Conservation (phyloP, 1,140 invertebrate species). For the Drosophila punjabiensis region DNA sequence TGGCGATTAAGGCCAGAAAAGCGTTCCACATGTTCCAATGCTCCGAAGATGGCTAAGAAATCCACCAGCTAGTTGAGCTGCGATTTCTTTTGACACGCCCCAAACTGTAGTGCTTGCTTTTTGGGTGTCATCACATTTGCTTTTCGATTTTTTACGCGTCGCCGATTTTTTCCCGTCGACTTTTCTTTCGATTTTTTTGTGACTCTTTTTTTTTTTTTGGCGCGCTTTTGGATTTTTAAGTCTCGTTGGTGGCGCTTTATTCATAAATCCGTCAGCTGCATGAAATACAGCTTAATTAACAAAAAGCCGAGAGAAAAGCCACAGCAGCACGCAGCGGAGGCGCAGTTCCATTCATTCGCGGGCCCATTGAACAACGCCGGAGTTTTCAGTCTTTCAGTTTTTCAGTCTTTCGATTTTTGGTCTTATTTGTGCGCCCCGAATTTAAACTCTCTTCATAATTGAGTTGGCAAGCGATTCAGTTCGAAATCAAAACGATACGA, state of each 20-base stretch:
- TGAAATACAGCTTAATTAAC: constrained; percentile 83
- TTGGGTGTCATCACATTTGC: constrained; percentile 72
- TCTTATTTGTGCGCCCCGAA: constrained; percentile 60
- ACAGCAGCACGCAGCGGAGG: constrained; percentile 52
- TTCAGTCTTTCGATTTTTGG: constrained; percentile 26
- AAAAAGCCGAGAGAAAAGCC: constrained; percentile 76
- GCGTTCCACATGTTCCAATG: constrained; percentile 36
- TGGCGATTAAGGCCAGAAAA: constrained; percentile 60
- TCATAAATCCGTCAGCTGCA: constrained; percentile 74
- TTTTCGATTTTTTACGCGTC: constrained; percentile 11
- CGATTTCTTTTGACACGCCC: constrained; percentile 81
- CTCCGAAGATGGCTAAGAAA: constrained; percentile 26
- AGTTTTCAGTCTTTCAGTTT: constrained; percentile 32
- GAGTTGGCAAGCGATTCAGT: constrained; percentile 55
- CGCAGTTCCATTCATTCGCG: constrained; percentile 77
- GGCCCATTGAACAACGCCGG: constrained; percentile 48
- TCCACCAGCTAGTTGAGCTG: constrained; percentile 32
- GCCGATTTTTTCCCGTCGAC: constrained; percentile 31
- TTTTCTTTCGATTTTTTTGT: constrained; percentile 21
- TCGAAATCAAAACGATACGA: constrained; percentile 17
- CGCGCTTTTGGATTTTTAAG: constrained; percentile 37
- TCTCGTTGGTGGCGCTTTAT: constrained; percentile 68
- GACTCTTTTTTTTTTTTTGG: constrained; percentile 8
- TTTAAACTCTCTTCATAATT: constrained; percentile 48
- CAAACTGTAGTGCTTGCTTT: constrained; percentile 49